Evolutionary conservation across 2,888 invertebrate genomes (phyloP).

Genomic region (Drosophila merina): DNA sequence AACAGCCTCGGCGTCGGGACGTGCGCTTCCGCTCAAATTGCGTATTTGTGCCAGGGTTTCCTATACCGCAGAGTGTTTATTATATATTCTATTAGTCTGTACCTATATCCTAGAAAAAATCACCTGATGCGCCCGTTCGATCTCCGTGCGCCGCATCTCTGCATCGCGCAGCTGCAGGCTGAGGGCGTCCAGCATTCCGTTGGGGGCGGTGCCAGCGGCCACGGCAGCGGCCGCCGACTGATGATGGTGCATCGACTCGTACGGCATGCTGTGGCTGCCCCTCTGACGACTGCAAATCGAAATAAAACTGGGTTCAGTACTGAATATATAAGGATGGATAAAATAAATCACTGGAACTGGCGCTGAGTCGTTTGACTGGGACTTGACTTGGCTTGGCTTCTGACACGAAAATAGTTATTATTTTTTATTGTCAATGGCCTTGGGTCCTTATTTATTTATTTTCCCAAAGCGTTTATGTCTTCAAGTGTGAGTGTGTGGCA

Average conservation of each 20-base stretch:
- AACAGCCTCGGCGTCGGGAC: slow-evolving; percentile 87
- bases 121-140: slow-evolving; percentile 89
- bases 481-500: neutral
- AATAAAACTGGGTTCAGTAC: neutral
- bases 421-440: slow-evolving; percentile 24
- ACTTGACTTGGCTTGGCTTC: slow-evolving; percentile 19
- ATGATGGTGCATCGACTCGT: slow-evolving; percentile 82
- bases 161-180: slow-evolving; percentile 91
- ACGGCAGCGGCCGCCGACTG: slow-evolving; percentile 79
- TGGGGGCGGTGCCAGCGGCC: slow-evolving; percentile 73
- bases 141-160: slow-evolving; percentile 90
- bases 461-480: slow-evolving; percentile 18
- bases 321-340: neutral
- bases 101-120: slow-evolving; percentile 33
- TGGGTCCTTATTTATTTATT: slow-evolving; percentile 53
- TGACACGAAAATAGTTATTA: slow-evolving; percentile 27
- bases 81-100: neutral
- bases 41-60: slow-evolving; percentile 90
- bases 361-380: neutral
- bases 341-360: slow-evolving; percentile 45
- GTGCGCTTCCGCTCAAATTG: slow-evolving; percentile 84
- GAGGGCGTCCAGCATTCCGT: slow-evolving; percentile 86
- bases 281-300: slow-evolving; percentile 59
- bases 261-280: slow-evolving; percentile 79
- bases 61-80: slow-evolving; percentile 65